These are phyloP conservation scores for Ectobius pallidus DNA, from an alignment of 2,888 invertebrate genomes.

Conservation along the genomic window DNA sequence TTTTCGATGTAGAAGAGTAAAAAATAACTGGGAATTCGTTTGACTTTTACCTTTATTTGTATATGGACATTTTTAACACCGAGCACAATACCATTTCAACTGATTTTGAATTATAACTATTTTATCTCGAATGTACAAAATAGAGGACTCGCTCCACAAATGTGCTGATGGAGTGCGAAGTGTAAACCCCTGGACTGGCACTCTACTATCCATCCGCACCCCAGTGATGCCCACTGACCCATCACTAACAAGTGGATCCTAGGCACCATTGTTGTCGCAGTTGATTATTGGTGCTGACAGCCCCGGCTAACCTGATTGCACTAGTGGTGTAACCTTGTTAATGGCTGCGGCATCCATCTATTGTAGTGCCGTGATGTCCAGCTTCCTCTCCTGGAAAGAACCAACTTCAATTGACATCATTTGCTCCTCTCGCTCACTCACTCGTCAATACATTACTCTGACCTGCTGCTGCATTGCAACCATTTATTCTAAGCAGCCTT, in stretches of 20 bases:
- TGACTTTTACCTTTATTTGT: no score
- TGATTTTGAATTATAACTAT: no score
- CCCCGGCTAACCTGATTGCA: conserved; percentile 25
- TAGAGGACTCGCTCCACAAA: no score
- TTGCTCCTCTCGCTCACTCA: neutral
- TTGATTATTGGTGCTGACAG: conserved; percentile 32
- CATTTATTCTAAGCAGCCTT: no score
- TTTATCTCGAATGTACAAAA: no score
- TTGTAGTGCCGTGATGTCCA: neutral
- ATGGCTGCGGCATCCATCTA: conserved; percentile 15
- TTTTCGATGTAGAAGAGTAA: no score
- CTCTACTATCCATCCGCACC: neutral
- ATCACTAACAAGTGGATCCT: conserved; percentile 14
- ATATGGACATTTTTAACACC: no score
- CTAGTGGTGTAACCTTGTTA: conserved; percentile 31
- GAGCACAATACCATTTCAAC: no score
- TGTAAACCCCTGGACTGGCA: neutral
- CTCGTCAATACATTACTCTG: no score
- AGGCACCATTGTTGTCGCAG: conserved; percentile 16
- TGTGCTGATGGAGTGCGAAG: neutral
- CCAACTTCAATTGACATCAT: neutral
- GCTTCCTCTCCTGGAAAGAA: conserved; percentile 1
- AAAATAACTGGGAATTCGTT: no score
- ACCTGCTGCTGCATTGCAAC: no score
- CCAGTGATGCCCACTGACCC: neutral